Evolutionary conservation across 2,888 invertebrate species (phyloP).

Genomic region (Nematopogon swammerdamellus): DNA sequence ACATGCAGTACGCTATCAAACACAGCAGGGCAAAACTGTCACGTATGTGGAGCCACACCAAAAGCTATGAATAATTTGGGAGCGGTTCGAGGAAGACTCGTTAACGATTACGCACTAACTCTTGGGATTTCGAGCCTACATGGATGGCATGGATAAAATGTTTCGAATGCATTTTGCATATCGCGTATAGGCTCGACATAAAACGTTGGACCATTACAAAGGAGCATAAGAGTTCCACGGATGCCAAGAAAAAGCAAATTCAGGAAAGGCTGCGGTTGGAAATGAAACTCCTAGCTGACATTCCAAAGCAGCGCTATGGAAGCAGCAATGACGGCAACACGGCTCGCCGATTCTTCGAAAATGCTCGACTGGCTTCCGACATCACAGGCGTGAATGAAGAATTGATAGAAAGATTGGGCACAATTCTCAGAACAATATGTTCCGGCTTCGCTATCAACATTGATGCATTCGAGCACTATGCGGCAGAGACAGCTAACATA

Average conservation of each 20-base stretch:
- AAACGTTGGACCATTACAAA: background rate
- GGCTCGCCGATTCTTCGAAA: constrained; percentile 14
- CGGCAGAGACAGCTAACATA: constrained; percentile 1
- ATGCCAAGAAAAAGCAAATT: constrained; percentile 3
- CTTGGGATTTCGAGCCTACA: background rate
- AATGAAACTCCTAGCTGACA: constrained; percentile 13
- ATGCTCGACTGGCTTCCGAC: constrained; percentile 9
- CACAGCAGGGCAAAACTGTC: background rate
- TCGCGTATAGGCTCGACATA: background rate
- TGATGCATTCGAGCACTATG: background rate
- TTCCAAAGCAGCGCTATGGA: constrained; percentile 15
- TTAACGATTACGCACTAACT: background rate
- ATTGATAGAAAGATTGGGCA: constrained; percentile 9
- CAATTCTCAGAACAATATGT: constrained; percentile 1
- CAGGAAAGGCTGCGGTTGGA: constrained; percentile 8
- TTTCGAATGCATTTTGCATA: background rate
- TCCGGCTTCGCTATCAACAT: constrained; percentile 1
- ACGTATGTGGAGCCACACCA: background rate
- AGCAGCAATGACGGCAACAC: constrained; percentile 17
- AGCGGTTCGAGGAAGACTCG: background rate
- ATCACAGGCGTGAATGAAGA: constrained; percentile 16
- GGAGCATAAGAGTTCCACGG: background rate
- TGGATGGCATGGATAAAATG: background rate
- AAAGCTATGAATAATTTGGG: background rate
- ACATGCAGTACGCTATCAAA: background rate